Conservation (phyloP, 2,113 vertebrate genomes). For the Python bivittatus region DNA sequence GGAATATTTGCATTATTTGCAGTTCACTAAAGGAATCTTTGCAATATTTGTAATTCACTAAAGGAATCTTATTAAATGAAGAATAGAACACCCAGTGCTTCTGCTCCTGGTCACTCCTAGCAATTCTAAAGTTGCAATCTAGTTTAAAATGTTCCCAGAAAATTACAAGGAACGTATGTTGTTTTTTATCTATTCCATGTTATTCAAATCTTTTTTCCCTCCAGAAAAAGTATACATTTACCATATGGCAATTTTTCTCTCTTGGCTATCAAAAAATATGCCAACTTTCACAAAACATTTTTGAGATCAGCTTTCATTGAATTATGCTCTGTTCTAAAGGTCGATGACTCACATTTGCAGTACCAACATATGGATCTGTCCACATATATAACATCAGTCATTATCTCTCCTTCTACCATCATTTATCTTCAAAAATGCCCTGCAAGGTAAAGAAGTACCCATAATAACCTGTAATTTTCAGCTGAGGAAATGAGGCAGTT, state of each 20-base stretch:
- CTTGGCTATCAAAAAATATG: not conserved
- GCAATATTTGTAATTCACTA: not conserved
- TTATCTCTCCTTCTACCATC: not conserved
- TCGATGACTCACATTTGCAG: not conserved
- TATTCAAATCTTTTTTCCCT: not conserved
- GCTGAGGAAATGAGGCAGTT: conserved; percentile 24
- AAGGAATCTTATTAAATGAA: not conserved
- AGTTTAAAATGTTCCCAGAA: not conserved
- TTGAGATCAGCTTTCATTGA: not conserved
- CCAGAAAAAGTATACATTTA: not conserved
- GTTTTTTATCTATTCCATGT: not conserved
- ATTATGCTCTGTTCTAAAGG: conserved; percentile 1
- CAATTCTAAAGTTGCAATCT: not conserved
- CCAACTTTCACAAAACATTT: conserved; percentile 10
- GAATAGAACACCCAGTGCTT: not conserved
- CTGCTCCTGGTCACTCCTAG: not conserved
- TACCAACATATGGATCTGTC: not conserved
- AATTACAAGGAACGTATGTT: not conserved
- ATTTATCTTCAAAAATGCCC: conserved; percentile 31
- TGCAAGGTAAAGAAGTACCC: conserved; percentile 7
- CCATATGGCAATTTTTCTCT: not conserved
- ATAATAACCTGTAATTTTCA: conserved; percentile 34
- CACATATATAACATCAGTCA: conserved; percentile 9
- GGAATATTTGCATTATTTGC: too few species aligned
- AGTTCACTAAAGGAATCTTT: not conserved